A percentile compares a stretch with the other conserved stretches of the same genome.
Evolutionary conservation across 2,113 vertebrate genomes (phyloP).

Genomic region (Porphyrio hochstetteri): DNA sequence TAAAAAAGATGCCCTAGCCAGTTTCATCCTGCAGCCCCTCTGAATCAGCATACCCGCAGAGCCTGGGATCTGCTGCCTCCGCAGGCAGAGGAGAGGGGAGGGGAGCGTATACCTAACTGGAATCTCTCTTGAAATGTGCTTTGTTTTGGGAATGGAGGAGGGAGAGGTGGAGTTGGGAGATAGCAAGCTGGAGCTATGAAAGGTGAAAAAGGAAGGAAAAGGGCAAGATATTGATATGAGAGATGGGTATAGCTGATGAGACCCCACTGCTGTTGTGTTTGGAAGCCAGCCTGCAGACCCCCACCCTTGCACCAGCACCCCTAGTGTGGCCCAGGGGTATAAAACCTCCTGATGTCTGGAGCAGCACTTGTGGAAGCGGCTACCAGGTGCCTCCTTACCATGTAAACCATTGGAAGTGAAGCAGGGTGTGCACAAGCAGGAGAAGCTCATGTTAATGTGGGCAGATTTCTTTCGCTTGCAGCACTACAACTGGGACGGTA

Average conservation of each 20-base stretch:
- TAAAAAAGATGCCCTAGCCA: neutral
- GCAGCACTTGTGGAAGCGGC: neutral
- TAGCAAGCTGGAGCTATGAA: fast-evolving
- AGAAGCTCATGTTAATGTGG: neutral
- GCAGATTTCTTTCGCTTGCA: neutral
- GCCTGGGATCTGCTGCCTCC: neutral
- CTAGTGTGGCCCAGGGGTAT: fast-evolving
- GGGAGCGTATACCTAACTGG: neutral
- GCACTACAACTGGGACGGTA: neutral
- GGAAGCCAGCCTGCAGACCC: neutral
- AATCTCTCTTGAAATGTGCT: neutral
- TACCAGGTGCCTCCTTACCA: neutral
- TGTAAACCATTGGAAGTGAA: neutral
- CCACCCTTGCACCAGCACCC: neutral
- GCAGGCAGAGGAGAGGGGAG: neutral
- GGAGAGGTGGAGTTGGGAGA: neutral
- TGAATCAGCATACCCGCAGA: neutral
- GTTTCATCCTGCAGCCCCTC: neutral
- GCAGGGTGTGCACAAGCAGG: no score
- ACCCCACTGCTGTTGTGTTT: neutral
- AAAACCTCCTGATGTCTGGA: neutral
- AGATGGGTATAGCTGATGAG: neutral
- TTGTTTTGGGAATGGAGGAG: neutral
- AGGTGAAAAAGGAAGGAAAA: neutral
- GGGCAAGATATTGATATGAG: neutral